A percentile compares a stretch with the other conserved stretches of the same genome.
These are phyloP conservation scores for Odontocerum albicorne DNA, from an alignment of 2,888 invertebrate genomes.

Conservation along the genomic window DNA sequence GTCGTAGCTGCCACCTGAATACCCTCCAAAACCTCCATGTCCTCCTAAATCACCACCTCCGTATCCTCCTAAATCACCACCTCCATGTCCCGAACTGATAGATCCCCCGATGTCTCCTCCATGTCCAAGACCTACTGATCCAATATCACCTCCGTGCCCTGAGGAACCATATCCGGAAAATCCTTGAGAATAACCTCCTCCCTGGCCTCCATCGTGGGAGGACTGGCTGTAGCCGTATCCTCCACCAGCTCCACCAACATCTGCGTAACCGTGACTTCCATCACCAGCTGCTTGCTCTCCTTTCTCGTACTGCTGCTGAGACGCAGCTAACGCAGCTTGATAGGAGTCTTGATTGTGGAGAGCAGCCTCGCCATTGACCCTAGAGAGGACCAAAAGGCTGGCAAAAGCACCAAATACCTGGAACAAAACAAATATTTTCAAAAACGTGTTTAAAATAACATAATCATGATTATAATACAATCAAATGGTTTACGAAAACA, in stretches of 20 bases:
- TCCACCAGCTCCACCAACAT: slow-evolving; percentile 2
- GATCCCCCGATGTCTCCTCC: slow-evolving; percentile 36
- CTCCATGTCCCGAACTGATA: slow-evolving; percentile 9
- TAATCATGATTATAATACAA: too few species aligned
- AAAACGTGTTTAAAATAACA: background rate
- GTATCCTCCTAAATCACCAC: slow-evolving; percentile 12
- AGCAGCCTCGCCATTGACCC: slow-evolving; percentile 1
- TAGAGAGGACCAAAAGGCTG: slow-evolving; percentile 5
- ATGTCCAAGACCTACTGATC: slow-evolving; percentile 38
- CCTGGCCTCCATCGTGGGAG: slow-evolving; percentile 13
- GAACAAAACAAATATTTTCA: background rate
- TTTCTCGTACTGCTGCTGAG: slow-evolving; percentile 26
- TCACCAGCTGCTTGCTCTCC: slow-evolving; percentile 10
- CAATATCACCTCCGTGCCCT: slow-evolving; percentile 35
- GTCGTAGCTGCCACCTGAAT: background rate
- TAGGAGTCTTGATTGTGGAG: slow-evolving; percentile 11
- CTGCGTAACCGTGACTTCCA: slow-evolving; percentile 12
- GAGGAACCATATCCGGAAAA: slow-evolving; percentile 20
- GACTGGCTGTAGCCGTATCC: slow-evolving; percentile 3
- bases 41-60: slow-evolving; percentile 5
- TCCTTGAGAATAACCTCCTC: slow-evolving; percentile 30
- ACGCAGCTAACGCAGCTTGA: slow-evolving; percentile 13
- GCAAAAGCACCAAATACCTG: slow-evolving; percentile 13
- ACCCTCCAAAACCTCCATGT: slow-evolving; percentile 1
- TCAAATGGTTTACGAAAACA: too few species aligned